Percentiles rank a stretch among this genome's conserved stretches.
These are phyloP conservation scores for Sarcophaga rosellei DNA, from an alignment of 2,888 invertebrate species.

Conservation along the genomic window DNA sequence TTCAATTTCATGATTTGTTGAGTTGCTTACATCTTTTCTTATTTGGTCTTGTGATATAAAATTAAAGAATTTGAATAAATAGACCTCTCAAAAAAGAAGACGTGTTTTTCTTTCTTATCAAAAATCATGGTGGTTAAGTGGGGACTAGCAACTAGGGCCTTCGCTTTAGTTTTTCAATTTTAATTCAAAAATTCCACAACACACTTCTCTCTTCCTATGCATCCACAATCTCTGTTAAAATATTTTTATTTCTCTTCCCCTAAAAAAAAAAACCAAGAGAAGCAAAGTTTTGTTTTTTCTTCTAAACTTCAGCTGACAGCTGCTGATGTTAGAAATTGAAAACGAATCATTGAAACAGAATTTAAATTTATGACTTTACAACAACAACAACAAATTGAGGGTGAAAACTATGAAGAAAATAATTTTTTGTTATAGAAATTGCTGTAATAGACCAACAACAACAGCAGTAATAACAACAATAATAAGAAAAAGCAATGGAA, in stretches of 20 bases:
- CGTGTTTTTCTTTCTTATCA: too few relatives aligned
- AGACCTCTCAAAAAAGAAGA: too few relatives aligned
- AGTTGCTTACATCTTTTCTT: too few relatives aligned
- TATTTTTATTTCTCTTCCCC: background rate
- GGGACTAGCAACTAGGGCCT: too few relatives aligned
- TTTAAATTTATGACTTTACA: background rate
- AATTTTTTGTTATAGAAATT: background rate
- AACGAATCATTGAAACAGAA: slow-evolving; percentile 21
- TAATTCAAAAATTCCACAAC: background rate
- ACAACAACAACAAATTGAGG: slow-evolving; percentile 14
- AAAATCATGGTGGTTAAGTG: too few relatives aligned
- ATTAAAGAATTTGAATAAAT: too few relatives aligned
- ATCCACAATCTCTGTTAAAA: slow-evolving; percentile 9
- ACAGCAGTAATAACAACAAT: background rate
- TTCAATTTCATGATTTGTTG: too few relatives aligned
- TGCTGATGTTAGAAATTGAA: slow-evolving; percentile 34
- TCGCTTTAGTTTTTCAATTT: background rate
- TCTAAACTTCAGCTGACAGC: slow-evolving; percentile 29
- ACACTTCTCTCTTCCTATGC: background rate
- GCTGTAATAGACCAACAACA: background rate
- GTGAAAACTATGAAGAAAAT: slow-evolving; percentile 29
- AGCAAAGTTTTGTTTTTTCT: slow-evolving; percentile 6
- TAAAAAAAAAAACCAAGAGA: too few relatives aligned
- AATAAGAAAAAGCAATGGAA: background rate
- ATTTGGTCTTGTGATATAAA: too few relatives aligned